A percentile compares a stretch with the other conserved stretches of the same genome.
phyloP scores from a whole-genome alignment of 2,888 invertebrate species.

The Ceriagrion tenellum region DNA sequence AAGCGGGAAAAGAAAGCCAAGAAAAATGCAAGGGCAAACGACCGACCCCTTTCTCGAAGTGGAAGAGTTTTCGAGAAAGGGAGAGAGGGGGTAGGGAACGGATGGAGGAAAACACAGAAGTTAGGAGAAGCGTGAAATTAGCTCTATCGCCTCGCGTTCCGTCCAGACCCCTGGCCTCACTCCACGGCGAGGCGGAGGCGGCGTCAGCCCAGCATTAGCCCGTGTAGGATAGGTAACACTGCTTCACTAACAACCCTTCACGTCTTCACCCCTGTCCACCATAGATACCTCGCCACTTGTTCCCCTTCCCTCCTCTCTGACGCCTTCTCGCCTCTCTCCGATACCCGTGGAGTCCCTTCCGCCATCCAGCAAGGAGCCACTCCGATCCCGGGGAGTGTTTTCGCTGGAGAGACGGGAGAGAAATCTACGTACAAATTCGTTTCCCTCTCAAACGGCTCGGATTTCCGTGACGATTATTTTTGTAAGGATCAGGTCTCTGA shows the following conservation, averaged over 20 bases:
- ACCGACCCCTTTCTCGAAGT: not conserved
- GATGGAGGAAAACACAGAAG: not conserved
- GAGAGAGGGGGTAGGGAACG: not conserved
- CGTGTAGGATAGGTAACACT: not conserved
- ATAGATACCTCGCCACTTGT: not conserved
- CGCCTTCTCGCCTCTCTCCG: not conserved
- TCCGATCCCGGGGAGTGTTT: not conserved
- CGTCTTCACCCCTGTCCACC: not conserved
- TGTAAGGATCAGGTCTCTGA: no score
- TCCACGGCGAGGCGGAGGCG: not conserved
- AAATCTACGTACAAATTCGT: not conserved
- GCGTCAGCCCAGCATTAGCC: not conserved
- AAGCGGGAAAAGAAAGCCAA: not conserved
- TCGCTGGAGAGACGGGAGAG: not conserved
- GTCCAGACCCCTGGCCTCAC: not conserved
- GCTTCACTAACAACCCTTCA: not conserved
- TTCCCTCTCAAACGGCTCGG: not conserved
- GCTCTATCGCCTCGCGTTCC: not conserved
- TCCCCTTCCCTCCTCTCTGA: not conserved
- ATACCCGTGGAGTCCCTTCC: not conserved
- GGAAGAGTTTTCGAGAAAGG: not conserved
- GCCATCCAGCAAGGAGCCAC: not conserved
- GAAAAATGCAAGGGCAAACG: not conserved
- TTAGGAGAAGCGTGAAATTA: conserved; percentile 52
- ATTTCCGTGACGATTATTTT: no score